Conservation (phyloP, 2,797 vertebrate genomes). For the Mormyrops boulengeri region DNA sequence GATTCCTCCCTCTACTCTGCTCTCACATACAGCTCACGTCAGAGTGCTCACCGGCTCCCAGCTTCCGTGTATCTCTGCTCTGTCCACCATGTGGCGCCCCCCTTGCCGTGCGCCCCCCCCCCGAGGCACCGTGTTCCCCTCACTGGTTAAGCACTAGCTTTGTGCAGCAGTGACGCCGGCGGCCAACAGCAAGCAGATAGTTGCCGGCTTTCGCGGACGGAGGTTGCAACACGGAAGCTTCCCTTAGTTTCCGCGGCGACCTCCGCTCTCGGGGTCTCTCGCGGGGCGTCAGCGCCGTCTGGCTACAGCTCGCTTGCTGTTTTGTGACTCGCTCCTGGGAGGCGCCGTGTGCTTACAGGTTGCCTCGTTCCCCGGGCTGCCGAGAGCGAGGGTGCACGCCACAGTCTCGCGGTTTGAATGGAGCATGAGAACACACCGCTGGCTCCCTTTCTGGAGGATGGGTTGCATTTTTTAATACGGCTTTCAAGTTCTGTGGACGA, state of each 20-base stretch:
- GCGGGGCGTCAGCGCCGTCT: conserved; percentile 37
- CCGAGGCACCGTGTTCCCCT: conserved; percentile 28
- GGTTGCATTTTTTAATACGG: conserved; percentile 27
- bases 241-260: conserved; percentile 39
- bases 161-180: not conserved
- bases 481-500: not conserved
- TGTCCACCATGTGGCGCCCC: not conserved
- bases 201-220: conserved; percentile 26
- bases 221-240: conserved; percentile 43
- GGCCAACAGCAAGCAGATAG: conserved; percentile 34
- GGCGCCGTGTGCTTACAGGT: conserved; percentile 17
- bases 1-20: not conserved
- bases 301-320: conserved; percentile 27
- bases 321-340: conserved; percentile 39
- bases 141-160: conserved; percentile 36
- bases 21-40: not conserved
- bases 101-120: not conserved
- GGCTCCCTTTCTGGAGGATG: not conserved
- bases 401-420: not conserved
- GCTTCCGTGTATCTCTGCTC: not conserved
- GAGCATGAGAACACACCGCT: not conserved
- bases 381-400: not conserved
- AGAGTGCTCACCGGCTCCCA: not conserved
- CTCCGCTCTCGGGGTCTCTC: conserved; percentile 39
- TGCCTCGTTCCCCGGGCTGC: not conserved